Percentiles rank a stretch among this genome's conserved stretches.
Evolutionary conservation across 2,888 invertebrate genomes (phyloP).

Genomic region (Mylabris sibirica): DNA sequence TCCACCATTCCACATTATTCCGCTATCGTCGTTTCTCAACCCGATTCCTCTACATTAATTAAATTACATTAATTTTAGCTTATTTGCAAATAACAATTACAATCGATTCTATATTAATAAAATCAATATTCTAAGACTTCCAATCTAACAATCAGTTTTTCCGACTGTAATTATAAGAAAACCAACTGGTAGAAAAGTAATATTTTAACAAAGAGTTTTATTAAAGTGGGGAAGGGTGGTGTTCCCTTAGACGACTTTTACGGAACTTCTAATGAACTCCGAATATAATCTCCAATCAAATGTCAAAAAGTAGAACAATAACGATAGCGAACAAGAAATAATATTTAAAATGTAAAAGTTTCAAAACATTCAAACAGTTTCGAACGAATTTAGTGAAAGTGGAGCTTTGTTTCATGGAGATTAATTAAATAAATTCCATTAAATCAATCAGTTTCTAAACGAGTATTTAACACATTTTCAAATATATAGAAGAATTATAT

Average conservation of each 20-base stretch:
- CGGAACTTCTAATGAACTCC: background rate
- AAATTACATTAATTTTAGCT: background rate
- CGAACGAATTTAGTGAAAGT: background rate
- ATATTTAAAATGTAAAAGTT: background rate
- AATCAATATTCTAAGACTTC: background rate
- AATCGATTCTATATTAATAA: background rate
- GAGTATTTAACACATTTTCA: background rate
- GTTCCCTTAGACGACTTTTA: background rate
- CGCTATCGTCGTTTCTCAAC: background rate
- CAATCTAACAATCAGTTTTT: background rate
- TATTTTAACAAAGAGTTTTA: background rate
- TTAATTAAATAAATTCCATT: background rate
- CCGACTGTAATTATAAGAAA: too few species aligned
- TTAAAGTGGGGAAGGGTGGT: background rate
- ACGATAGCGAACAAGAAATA: background rate
- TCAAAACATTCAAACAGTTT: background rate
- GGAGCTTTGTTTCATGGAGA: background rate
- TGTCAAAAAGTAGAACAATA: background rate
- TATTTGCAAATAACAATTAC: background rate
- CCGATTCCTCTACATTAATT: background rate
- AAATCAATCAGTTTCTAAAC: background rate
- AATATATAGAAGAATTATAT: too few species aligned
- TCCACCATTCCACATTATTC: background rate
- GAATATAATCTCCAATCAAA: conserved; percentile 8
- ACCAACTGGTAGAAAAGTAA: background rate